phyloP scores from a whole-genome alignment of 2,797 vertebrate genomes.

The Phoebastria nigripes region DNA sequence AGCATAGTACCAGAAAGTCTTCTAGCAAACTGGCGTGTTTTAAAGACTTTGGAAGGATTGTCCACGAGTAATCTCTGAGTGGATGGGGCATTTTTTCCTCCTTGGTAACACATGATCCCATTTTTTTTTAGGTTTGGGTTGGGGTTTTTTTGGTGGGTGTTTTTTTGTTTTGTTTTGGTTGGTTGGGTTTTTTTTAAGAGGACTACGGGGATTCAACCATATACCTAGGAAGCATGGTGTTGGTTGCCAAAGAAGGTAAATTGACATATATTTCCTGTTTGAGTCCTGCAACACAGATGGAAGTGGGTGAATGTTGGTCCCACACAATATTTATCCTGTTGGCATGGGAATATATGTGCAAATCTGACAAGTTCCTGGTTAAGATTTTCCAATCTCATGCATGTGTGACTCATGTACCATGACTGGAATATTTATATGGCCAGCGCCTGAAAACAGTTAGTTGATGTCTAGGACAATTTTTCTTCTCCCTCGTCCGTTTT shows the following conservation, averaged over 20 bases:
- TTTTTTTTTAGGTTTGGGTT: not conserved
- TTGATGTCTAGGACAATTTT: not conserved
- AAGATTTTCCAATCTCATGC: not conserved
- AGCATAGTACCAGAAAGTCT: not conserved
- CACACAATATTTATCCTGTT: not conserved
- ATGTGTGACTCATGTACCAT: not conserved
- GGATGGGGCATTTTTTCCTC: not conserved
- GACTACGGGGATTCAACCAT: accelerated
- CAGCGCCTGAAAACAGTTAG: not conserved
- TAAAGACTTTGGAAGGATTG: not conserved
- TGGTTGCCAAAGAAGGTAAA: not conserved
- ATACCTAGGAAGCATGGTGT: not conserved
- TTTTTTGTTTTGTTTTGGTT: not conserved
- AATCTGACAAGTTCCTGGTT: not conserved
- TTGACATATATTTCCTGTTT: not conserved
- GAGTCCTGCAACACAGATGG: not conserved
- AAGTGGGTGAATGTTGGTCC: not conserved
- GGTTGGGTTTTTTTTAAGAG: not conserved
- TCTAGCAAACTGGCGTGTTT: not conserved
- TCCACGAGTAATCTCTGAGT: not conserved
- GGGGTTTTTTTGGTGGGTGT: accelerated
- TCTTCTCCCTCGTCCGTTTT: not conserved
- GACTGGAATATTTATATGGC: not conserved
- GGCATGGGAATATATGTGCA: not conserved
- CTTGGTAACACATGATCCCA: not conserved